phyloP scores from a whole-genome alignment of 2,113 vertebrate genomes.

The Scytalopus superciliaris region DNA sequence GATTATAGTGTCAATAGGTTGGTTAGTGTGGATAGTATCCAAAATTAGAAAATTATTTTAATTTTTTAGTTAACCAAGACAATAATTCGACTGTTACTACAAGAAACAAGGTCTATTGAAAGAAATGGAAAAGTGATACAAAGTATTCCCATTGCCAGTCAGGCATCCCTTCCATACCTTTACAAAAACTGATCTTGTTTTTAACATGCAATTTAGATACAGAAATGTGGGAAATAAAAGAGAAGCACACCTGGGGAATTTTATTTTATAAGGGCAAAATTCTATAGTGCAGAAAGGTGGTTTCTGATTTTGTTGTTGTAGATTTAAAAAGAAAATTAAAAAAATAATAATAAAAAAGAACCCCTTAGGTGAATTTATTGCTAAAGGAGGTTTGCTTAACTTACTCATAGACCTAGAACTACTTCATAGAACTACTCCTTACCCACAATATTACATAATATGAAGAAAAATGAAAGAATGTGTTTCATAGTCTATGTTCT shows the following conservation, averaged over 20 bases:
- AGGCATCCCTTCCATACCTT: background rate
- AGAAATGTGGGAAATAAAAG: background rate
- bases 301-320: background rate
- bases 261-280: background rate
- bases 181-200: background rate
- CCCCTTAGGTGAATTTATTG: background rate
- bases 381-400: background rate
- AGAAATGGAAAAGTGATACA: background rate
- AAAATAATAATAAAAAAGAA: too few relatives aligned
- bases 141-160: background rate
- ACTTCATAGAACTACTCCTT: too few relatives aligned
- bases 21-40: background rate
- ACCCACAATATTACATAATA: background rate
- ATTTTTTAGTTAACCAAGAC: background rate
- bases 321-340: too few relatives aligned
- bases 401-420: background rate
- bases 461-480: background rate
- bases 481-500: background rate
- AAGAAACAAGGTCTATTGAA: background rate
- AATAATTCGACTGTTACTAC: background rate
- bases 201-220: background rate
- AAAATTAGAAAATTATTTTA: background rate
- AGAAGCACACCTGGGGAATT: background rate
- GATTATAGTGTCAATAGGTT: background rate
- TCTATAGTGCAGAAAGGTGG: background rate